Conservation (phyloP, 1,140 invertebrate genomes). For the Trichonephila clavipes region DNA sequence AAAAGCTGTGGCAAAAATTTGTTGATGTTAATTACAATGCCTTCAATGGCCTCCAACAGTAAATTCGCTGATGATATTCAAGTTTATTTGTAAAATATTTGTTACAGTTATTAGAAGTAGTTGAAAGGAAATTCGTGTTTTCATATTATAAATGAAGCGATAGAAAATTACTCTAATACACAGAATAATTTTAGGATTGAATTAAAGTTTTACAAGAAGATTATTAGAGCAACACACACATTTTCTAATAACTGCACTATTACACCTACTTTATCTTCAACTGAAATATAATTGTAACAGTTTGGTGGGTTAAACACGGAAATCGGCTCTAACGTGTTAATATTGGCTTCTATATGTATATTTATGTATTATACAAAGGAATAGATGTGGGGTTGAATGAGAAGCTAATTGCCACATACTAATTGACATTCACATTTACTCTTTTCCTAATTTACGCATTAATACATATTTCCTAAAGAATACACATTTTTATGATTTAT, state of each 20-base stretch:
- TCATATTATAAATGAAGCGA: neutral
- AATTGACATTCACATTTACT: conserved; percentile 28
- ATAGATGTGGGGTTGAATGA: neutral
- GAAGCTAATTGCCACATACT: conserved; percentile 5
- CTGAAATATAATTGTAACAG: neutral
- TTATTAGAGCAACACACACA: neutral
- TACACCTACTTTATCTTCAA: neutral
- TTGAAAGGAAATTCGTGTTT: neutral
- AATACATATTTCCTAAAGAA: conserved; percentile 1
- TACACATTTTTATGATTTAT: conserved; percentile 3
- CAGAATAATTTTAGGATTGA: neutral
- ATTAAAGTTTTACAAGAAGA: neutral
- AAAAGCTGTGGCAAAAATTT: conserved; percentile 25
- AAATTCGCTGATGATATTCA: neutral
- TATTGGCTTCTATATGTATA: neutral
- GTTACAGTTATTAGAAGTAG: neutral
- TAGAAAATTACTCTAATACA: neutral
- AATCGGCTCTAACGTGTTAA: neutral
- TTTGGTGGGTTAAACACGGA: neutral
- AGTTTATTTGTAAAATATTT: neutral
- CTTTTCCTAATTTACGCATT: conserved; percentile 5
- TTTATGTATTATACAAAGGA: neutral
- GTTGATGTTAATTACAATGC: neutral
- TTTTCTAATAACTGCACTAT: neutral
- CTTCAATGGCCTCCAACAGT: neutral